Conservation (phyloP, 2,797 vertebrate genomes). For the Periophthalmus magnuspinnatus region DNA sequence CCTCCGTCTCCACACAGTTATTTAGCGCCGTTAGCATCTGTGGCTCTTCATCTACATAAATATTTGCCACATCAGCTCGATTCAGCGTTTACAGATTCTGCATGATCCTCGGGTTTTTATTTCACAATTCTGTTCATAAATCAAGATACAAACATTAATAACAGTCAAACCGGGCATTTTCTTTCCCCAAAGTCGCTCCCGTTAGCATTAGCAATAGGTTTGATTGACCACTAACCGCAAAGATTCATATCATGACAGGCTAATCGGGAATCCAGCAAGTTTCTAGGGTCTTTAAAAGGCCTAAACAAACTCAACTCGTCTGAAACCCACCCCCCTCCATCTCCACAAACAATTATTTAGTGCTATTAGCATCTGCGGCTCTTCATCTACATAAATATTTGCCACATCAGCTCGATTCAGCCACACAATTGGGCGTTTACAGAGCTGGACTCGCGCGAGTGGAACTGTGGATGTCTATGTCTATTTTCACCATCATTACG, state of each 20-base stretch:
- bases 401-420: constrained; percentile 8
- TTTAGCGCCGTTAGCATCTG: background rate
- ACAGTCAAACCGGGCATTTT: too few species aligned
- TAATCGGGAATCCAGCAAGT: too few species aligned
- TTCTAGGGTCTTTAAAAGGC: too few species aligned
- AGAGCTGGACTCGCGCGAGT: background rate
- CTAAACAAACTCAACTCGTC: background rate
- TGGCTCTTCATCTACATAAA: constrained; percentile 7
- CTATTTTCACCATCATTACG: constrained; percentile 85
- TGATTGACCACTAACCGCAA: too few species aligned
- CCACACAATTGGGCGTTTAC: constrained; percentile 17
- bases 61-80: constrained; percentile 6
- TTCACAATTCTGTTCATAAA: too few species aligned
- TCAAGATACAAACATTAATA: too few species aligned
- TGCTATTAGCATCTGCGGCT: background rate
- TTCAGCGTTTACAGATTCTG: constrained; percentile 15
- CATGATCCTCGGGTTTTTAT: too few species aligned
- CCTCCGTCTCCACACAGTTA: background rate
- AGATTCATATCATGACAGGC: too few species aligned
- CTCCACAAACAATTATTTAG: constrained; percentile 2
- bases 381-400: constrained; percentile 11
- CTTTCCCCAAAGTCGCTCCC: too few species aligned
- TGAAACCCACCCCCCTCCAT: background rate
- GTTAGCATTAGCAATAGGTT: too few species aligned
- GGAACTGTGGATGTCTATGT: constrained; percentile 72